Evolutionary conservation across 1,140 invertebrate species (phyloP), one percentile per base, ranked within the genome.

Genomic region (Drosophila tsacasi): DNA sequence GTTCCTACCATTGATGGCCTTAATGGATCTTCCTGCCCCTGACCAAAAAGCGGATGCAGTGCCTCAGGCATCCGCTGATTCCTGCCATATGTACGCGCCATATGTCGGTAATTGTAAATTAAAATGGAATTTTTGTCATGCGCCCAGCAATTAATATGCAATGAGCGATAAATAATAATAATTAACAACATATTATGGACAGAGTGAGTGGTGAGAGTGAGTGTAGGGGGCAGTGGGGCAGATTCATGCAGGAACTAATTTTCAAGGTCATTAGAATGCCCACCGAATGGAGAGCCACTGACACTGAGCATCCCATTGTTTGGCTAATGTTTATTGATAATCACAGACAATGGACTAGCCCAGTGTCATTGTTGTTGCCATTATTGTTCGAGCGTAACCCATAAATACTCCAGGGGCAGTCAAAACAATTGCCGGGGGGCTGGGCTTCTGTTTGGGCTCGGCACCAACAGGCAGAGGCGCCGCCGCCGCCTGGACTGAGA

Each of bases 211-310:
- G 23, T 21, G 19, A 1, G 19, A 10, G 35, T 7, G n/a, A 10
- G n/a, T 9, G 12, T 12, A 2, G 7, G 39, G 35, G 23, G 23
- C 17, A 74, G 63, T 47, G 76, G 63, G 59, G 25, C 17, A 76
- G 81, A 83, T 83, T 83, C 72, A 76, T 80, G 83, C 85, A 91
- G 89, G 90, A 91, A 91, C 89, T 90, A 91, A 91, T 91, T 91
- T 91, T 91, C 89, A 91, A 91, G 89, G 89, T 91, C 89, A 91
- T 91, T 91, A 89, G 90, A 91, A 89, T 78, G 68, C 52, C 46
- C 49, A 59, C 42, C 68, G 44, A 63, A 65, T 57, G 54, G 58
- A 49, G 65, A 61, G 37, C 63, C 59, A 58, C 61, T 64, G 68
- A 84, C 81, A 84, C 76, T 75, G 74, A 60, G 58, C 75, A 77